Conservation (phyloP, 2,888 invertebrate genomes). For the Drosophila prostipennis region DNA sequence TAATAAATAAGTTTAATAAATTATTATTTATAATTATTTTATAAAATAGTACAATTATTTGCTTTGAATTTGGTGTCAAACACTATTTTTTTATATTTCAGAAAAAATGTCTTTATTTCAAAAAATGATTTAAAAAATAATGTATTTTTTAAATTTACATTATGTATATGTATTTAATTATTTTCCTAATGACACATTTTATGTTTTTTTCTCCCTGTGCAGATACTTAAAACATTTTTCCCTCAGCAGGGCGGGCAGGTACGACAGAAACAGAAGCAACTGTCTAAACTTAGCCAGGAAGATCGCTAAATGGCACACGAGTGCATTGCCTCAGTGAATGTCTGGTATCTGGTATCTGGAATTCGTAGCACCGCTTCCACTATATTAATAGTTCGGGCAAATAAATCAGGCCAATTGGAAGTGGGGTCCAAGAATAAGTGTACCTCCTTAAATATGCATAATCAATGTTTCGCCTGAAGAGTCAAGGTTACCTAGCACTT, state of each 20-base stretch:
- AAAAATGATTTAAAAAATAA: no score
- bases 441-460: slow-evolving; percentile 24
- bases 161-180: no score
- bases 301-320: slow-evolving; percentile 67
- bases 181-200: no score
- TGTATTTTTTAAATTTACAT: no score
- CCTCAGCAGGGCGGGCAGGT: neutral
- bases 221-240: neutral
- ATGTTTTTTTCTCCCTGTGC: neutral
- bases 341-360: slow-evolving; percentile 47
- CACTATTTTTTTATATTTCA: no score
- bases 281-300: slow-evolving; percentile 58
- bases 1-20: no score
- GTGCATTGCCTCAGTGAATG: slow-evolving; percentile 65
- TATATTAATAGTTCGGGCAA: slow-evolving; percentile 54
- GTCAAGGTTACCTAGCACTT: slow-evolving; percentile 40
- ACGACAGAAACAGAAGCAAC: slow-evolving; percentile 51
- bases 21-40: no score
- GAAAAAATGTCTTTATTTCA: no score
- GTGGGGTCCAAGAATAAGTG: neutral
- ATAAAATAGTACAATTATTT: no score
- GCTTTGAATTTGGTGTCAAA: no score
- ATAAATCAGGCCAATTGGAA: slow-evolving; percentile 35
- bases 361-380: slow-evolving; percentile 11
- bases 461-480: slow-evolving; percentile 16